Evolutionary conservation across 2,797 vertebrate species (phyloP).

Genomic region (Myotis planiceps): DNA sequence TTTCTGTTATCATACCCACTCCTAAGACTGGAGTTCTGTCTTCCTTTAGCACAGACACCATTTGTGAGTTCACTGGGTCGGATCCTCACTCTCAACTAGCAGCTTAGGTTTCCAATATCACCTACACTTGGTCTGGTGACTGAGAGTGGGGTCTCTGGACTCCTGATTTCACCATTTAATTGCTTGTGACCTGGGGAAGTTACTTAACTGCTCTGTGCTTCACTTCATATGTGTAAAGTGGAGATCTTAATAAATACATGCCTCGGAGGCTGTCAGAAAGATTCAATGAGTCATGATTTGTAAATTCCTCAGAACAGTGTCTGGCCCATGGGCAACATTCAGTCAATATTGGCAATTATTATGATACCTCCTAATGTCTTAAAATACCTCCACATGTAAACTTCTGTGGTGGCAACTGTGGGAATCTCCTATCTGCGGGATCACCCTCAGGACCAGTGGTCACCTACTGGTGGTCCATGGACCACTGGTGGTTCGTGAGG

Average conservation of each 20-base stretch:
- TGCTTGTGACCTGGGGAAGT: background rate
- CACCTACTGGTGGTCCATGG: too few species aligned
- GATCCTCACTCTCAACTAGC: background rate
- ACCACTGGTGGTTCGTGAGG: too few species aligned
- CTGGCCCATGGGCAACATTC: fast-evolving
- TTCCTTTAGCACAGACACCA: fast-evolving
- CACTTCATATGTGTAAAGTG: background rate
- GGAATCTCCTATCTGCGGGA: background rate
- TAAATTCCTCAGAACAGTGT: background rate
- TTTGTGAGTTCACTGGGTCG: background rate
- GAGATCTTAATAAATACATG: fast-evolving
- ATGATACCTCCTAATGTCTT: background rate
- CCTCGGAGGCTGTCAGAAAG: background rate
- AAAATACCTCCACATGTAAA: too few species aligned
- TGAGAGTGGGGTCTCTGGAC: background rate
- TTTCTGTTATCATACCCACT: fast-evolving
- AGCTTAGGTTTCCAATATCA: background rate
- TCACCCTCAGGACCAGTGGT: background rate
- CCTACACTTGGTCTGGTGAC: background rate
- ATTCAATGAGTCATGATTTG: fast-evolving
- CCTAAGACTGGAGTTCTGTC: too few species aligned
- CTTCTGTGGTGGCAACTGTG: background rate
- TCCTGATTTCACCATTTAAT: background rate
- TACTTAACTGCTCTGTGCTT: background rate
- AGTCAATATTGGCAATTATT: background rate